Conservation (phyloP, 1,140 invertebrate species). For the Drosophila burlai region DNA sequence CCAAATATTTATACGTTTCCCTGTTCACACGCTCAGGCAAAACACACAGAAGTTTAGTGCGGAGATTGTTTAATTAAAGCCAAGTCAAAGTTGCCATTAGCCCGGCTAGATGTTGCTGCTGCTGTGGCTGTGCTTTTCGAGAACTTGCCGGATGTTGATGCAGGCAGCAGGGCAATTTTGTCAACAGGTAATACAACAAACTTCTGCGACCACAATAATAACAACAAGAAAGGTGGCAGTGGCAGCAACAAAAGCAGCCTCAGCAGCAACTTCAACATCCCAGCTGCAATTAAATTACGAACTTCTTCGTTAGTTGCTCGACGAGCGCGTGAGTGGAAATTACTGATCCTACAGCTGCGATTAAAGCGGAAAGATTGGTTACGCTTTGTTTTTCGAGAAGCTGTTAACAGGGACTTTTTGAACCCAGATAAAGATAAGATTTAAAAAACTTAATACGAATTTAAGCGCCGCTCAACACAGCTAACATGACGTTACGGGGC, state of each 20-base stretch:
- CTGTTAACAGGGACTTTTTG: conserved; percentile 13
- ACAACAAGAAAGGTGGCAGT: conserved; percentile 35
- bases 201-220: conserved; percentile 55
- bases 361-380: conserved; percentile 30
- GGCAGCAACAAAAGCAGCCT: conserved; percentile 21
- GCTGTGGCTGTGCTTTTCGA: conserved; percentile 31
- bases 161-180: conserved; percentile 55
- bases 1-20: conserved; percentile 50
- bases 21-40: conserved; percentile 37
- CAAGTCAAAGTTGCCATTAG: conserved; percentile 67
- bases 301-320: conserved; percentile 14
- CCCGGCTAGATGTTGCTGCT: conserved; percentile 38
- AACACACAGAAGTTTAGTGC: conserved; percentile 34
- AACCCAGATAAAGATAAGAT: conserved; percentile 2
- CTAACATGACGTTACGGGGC: conserved; percentile 2
- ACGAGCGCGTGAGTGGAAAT: conserved; percentile 21
- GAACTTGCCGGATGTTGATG: conserved; percentile 70
- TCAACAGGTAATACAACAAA: conserved; percentile 78
- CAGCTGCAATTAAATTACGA: conserved; percentile 58
- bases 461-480: conserved; percentile 1
- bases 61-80: conserved; percentile 59
- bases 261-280: conserved; percentile 23
- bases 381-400: conserved; percentile 11
- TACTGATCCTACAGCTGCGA: conserved; percentile 17
- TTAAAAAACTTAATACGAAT: neutral